Conservation (phyloP, 2,888 invertebrate species). For the Adelphocoris suturalis region DNA sequence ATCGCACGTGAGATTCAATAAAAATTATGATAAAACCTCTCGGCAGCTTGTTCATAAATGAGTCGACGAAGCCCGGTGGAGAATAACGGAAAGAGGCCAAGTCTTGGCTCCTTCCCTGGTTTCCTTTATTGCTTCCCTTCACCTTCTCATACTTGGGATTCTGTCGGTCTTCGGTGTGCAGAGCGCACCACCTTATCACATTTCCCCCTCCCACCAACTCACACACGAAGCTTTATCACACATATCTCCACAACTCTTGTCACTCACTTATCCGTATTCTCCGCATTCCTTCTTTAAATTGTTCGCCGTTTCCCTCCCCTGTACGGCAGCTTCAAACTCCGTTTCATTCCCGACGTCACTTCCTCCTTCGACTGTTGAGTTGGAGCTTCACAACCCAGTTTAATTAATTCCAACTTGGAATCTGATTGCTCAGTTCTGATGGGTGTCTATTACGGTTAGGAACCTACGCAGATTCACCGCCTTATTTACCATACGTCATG, state of each 20-base stretch:
- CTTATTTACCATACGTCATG: too few species aligned
- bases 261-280: slow-evolving; percentile 59
- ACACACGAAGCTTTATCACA: slow-evolving; percentile 33
- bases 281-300: slow-evolving; percentile 67
- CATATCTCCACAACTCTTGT: slow-evolving; percentile 66
- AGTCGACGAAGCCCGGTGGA: neutral
- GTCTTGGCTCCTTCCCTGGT: neutral
- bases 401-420: slow-evolving; percentile 30
- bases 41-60: slow-evolving; percentile 1
- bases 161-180: slow-evolving; percentile 48
- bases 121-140: slow-evolving; percentile 61
- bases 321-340: neutral
- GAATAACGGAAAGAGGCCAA: neutral
- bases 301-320: neutral
- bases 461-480: too few species aligned
- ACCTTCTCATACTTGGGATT: slow-evolving; percentile 58
- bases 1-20: neutral
- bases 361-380: neutral
- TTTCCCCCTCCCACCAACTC: neutral
- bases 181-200: slow-evolving; percentile 42
- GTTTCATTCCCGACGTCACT: slow-evolving; percentile 34
- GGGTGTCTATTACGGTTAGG: neutral
- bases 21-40: slow-evolving; percentile 19
- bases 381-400: slow-evolving; percentile 12
- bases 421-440: slow-evolving; percentile 11